phyloP scores from a whole-genome alignment of 2,888 invertebrate species.

The Eilema griseolum region DNA sequence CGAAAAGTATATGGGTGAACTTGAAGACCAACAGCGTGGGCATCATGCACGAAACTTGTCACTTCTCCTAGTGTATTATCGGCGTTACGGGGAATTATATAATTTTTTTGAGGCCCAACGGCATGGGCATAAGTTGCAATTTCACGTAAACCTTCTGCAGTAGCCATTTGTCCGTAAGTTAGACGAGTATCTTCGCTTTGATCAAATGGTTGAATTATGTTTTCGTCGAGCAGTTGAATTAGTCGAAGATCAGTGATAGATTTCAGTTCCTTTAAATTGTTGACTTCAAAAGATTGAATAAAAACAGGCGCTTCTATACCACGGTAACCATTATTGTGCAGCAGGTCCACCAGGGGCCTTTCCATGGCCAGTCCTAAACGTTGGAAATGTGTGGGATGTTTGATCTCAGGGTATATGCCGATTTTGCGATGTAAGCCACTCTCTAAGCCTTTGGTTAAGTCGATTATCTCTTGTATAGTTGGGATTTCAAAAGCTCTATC shows the following conservation, averaged over 20 bases:
- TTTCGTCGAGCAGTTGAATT: conserved; percentile 66
- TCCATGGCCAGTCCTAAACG: conserved; percentile 74
- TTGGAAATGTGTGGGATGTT: conserved; percentile 76
- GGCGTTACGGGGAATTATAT: conserved; percentile 72
- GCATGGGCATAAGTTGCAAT: conserved; percentile 77
- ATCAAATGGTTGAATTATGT: conserved; percentile 67
- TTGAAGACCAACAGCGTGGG: conserved; percentile 74
- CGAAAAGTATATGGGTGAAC: conserved; percentile 82
- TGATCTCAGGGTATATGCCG: conserved; percentile 80
- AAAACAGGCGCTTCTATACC: conserved; percentile 70
- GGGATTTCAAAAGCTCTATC: conserved; percentile 70
- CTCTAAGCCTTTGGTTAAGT: conserved; percentile 74
- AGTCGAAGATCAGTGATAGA: conserved; percentile 72
- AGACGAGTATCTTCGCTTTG: conserved; percentile 66
- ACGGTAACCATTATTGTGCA: conserved; percentile 73
- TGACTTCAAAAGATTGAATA: conserved; percentile 81
- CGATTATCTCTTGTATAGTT: conserved; percentile 79
- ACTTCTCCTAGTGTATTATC: conserved; percentile 65
- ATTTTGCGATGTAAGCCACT: conserved; percentile 67
- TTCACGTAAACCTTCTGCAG: conserved; percentile 71
- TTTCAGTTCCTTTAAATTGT: conserved; percentile 74
- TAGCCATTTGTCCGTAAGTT: conserved; percentile 77
- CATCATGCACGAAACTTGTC: conserved; percentile 72
- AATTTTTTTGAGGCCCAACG: conserved; percentile 77
- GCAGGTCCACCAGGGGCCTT: conserved; percentile 66